Percentiles rank a stretch among this genome's conserved stretches.
Evolutionary conservation across 2,888 invertebrate species (phyloP).

Genomic region (Oxycera nigricornis): DNA sequence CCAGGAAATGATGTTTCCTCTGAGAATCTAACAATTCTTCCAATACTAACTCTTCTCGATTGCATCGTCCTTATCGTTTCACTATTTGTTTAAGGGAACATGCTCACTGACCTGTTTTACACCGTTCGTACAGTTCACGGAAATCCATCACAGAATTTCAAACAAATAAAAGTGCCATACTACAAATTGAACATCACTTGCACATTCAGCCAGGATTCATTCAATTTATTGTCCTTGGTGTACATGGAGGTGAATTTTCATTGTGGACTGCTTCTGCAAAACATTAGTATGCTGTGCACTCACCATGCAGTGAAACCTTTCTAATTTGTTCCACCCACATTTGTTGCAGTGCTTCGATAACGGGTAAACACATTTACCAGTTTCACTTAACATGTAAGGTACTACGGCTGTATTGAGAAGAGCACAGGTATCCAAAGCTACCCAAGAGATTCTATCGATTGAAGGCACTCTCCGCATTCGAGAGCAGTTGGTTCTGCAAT

Average conservation of each 20-base stretch:
- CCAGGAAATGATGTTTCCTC: too few species aligned
- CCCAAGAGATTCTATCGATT: too few species aligned
- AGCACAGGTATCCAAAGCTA: too few species aligned
- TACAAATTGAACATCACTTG: neutral
- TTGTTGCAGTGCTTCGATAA: neutral
- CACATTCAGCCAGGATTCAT: neutral
- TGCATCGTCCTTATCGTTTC: too few species aligned
- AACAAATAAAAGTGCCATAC: neutral
- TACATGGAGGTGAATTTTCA: too few species aligned
- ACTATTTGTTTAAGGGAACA: too few species aligned
- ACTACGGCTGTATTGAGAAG: too few species aligned
- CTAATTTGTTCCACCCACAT: neutral
- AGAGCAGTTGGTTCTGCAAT: too few species aligned
- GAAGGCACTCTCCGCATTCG: too few species aligned
- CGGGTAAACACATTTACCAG: neutral
- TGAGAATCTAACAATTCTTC: too few species aligned
- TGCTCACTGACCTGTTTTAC: neutral
- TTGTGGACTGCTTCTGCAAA: neutral
- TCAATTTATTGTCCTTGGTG: neutral
- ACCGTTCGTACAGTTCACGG: neutral
- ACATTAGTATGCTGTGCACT: neutral
- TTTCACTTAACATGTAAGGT: neutral
- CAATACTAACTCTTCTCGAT: too few species aligned
- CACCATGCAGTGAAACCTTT: neutral
- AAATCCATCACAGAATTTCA: neutral